These are phyloP conservation scores for Leptinotarsa undecemlineata DNA, from an alignment of 1,140 invertebrate species.

Conservation along the genomic window DNA sequence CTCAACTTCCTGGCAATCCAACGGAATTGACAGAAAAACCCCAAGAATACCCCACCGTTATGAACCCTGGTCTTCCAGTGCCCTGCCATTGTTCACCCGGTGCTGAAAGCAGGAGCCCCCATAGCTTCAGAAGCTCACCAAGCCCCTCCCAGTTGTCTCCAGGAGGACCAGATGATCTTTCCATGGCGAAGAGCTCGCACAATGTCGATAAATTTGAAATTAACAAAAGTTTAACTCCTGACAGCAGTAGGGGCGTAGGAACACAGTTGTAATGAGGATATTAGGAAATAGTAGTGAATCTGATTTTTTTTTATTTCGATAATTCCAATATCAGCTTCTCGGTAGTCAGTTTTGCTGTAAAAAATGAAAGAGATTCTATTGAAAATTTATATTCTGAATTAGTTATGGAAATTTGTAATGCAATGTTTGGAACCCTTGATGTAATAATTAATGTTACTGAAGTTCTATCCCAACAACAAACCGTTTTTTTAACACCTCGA, in stretches of 20 bases:
- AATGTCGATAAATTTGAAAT: constrained; percentile 24
- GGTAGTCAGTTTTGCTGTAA: too few species aligned
- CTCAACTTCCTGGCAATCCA: constrained; percentile 29
- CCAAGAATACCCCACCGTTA: constrained; percentile 39
- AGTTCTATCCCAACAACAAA: too few species aligned
- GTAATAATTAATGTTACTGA: too few species aligned
- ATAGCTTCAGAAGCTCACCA: constrained; percentile 45
- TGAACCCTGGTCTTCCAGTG: constrained; percentile 36
- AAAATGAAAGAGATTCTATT: too few species aligned
- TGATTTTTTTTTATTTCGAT: too few species aligned
- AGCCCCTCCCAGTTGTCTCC: constrained; percentile 48
- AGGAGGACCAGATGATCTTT: constrained; percentile 51
- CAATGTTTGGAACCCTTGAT: too few species aligned
- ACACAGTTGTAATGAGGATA: neutral
- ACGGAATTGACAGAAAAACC: constrained; percentile 41
- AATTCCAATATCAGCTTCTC: too few species aligned
- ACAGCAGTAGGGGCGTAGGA: neutral
- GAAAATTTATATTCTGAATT: too few species aligned
- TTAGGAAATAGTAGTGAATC: too few species aligned
- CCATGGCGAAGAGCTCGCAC: constrained; percentile 42
- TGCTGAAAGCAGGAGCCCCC: constrained; percentile 40
- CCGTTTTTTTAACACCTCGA: too few species aligned
- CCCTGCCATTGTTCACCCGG: constrained; percentile 48
- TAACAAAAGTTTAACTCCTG: constrained; percentile 9
- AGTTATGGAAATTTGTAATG: too few species aligned